Evolutionary conservation across 2,888 invertebrate genomes (phyloP), one percentile per base, ranked within the genome.

Genomic region (Lacanobia wlatinum): DNA sequence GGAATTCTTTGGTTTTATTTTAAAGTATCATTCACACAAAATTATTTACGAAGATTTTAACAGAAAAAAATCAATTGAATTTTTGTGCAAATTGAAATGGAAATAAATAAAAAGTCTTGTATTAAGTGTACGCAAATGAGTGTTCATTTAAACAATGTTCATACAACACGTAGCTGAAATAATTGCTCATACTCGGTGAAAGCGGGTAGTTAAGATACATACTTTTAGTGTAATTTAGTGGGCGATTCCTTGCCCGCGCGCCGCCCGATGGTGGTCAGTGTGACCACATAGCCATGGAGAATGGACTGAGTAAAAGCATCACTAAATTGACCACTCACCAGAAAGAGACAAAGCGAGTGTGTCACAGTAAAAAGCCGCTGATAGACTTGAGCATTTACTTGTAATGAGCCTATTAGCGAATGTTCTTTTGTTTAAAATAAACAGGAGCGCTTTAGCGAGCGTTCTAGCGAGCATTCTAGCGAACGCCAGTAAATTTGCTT

Each of bases 101-200:
- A 55, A 55, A 43, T 21, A 18, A 14, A 7, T 5, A 2, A 38
- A n/a, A 34, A 70, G 16, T 62, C 9, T 23, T 23, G 12, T 46
- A 12, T 14, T 23, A 66, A 34, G 23, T 38, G 48, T 56, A 79
- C 52, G 60, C 34, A 48, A 69, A 79, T 48, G 40, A 52, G 56
- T 40, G 8, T 48, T 23, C 7, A 56, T 46, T 50, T 60, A 50
- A 55, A 40, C 40, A 55, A 50, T n/a, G 43, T 56, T 34, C 40
- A 55, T 64, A 56, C 9, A 71, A 58, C 52, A 58, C 23, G n/a
- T 63, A 82, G 43, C 55, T 73, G 60, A 62, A 84, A 75, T 79
- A 72, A 85, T 81, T 71, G 53, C 56, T 73, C 50, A 52, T 43
- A 62, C 16, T 28, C 34, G 63, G 76, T 76, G 82, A 84, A 82